Base-by-base conservation (phyloP, 1,140 invertebrate species). In the Drosophila kepulauana region DNA sequence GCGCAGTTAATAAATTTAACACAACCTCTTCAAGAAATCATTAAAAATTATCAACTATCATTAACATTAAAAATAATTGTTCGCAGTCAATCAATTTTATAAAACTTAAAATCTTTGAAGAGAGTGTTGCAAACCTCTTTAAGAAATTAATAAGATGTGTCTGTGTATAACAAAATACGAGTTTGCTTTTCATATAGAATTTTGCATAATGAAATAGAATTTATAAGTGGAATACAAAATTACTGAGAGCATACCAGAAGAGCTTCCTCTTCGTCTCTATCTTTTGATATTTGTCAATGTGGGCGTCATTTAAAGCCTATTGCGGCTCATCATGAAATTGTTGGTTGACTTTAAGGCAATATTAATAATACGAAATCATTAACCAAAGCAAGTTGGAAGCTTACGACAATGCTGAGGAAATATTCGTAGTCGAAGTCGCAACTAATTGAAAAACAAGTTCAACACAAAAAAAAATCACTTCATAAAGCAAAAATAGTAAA, bases 381-480 rank as follows among this genome's bases (percentile, higher is more conserved):
- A 54, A 15, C 0, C 28, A 15, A 33, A 54, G n/a, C 51, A 54
- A 54, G 38, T 43, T 64, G 62, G 30, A 56, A 43, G 25, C 5
- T 33, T 30, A 35, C 11, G 54, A 57, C 33, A 41, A 57, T 10
- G 48, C 61, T 54, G 15, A 43, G 8, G 48, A 56, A 49, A 70
- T 33, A 46, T 3, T 13, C 3, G 2, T 1, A 33, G 51, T 13
- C 3, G 2, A 0, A 33, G 51, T 15, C 25, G 46, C 45, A 51
- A 59, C 74, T 81, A 78, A 81, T 81, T 74, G 68, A 72, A 77
- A 25, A 81, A 81, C 79, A 74, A 81, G 74, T 78, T 81, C 45
- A 67, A 16, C 11, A 38, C 30, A 65, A 52, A 35, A 35, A 59
- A 54, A 65, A 30, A 16, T 20, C 20, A 20, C 20, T 20, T 38